Evolutionary conservation across 2,888 invertebrate genomes (phyloP).

Genomic region (Leuctra nigra): DNA sequence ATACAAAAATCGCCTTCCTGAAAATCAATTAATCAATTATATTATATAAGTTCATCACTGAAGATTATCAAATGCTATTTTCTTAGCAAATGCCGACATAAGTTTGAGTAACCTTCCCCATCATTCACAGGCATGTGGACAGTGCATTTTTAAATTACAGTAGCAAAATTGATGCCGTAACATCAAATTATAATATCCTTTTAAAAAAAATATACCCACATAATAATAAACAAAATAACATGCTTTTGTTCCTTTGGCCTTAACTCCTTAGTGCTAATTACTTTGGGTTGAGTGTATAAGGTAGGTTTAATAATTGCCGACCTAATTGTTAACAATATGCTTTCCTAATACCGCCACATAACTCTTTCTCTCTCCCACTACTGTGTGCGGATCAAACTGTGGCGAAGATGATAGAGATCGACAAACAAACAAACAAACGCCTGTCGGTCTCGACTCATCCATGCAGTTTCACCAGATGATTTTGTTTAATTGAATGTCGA

Average conservation of each 20-base stretch:
- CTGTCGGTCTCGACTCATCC: background rate
- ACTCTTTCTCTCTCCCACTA: too few relatives aligned
- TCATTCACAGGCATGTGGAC: too few relatives aligned
- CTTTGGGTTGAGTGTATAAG: background rate
- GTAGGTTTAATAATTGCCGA: slow-evolving; percentile 7
- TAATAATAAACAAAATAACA: background rate
- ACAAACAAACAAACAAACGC: background rate
- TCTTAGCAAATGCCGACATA: too few relatives aligned
- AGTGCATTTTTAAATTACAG: too few relatives aligned
- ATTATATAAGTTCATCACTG: too few relatives aligned
- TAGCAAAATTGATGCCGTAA: background rate
- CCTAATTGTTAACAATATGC: background rate
- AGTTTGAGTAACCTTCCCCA: too few relatives aligned
- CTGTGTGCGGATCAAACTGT: too few relatives aligned
- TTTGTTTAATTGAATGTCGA: too few relatives aligned
- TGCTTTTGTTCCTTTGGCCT: slow-evolving; percentile 12
- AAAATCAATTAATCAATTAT: too few relatives aligned
- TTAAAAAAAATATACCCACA: background rate
- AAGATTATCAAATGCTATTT: too few relatives aligned
- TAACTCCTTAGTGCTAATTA: background rate
- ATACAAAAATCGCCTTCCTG: too few relatives aligned
- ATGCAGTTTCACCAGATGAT: too few relatives aligned
- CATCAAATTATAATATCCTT: background rate
- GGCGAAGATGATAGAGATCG: background rate
- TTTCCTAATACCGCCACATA: background rate